Evolutionary conservation across 1,140 invertebrate genomes (phyloP), one percentile per base, ranked within the genome.

Genomic region (Chironomus tepperi): DNA sequence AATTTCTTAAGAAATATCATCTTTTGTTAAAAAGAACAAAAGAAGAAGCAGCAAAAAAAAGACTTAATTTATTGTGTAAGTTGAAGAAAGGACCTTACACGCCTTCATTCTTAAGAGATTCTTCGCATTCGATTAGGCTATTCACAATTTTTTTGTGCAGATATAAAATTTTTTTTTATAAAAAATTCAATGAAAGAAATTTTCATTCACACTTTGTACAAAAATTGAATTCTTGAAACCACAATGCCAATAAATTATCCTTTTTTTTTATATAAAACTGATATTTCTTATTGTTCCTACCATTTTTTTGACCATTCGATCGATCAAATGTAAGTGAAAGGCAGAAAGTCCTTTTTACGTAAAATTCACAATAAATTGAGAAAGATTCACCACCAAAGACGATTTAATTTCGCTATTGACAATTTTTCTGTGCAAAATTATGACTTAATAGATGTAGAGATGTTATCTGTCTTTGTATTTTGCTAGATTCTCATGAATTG

Each of bases 51-150:
- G n/a, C 9, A 57, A n/a, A 57, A 12, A n/a, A 70, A 19, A 19
- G 16, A 21, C 65, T 21, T 19, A 70, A 70, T 67, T 67, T 67
- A 47, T 57, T 57, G 47, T 57, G 47, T 57, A 57, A 70, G 47
- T 57, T 57, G 10, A 57, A 57, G 16, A 18, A 70, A 70, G 18
- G 65, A 70, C 18, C 18, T 70, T 70, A 70, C 65, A 70, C 65
- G 65, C 65, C 65, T 18, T 70, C 65, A 70, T 70, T 70, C 65
- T 19, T 18, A 70, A 19, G 65, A 70, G 65, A 70, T 16, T 10
- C n/a, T 70, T 67, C n/a, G n/a, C n/a, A 8, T 67, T 19, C 1
- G 65, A 70, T 70, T 70, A 70, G 65, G 16, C 65, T 70, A 18
- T 70, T 18, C 18, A 57, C 9, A 70, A 70, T 70, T 21, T 19